Evolutionary conservation across 2,888 invertebrate genomes (phyloP).

Genomic region (Drepana falcataria): DNA sequence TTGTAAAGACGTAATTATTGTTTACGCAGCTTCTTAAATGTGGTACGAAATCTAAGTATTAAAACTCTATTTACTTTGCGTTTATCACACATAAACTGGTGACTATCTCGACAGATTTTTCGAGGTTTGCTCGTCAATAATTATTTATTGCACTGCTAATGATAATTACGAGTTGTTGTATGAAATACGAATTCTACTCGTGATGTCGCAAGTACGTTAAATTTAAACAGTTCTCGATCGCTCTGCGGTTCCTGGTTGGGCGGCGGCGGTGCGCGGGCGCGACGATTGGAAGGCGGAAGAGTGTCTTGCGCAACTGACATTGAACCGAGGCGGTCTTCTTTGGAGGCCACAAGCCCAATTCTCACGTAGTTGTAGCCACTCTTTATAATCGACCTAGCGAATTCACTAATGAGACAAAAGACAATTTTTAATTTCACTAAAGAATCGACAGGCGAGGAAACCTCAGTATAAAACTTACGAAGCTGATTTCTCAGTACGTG

Average conservation of each 20-base stretch:
- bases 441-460: slow-evolving; percentile 44
- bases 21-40: neutral
- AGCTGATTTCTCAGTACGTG: slow-evolving; percentile 46
- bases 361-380: slow-evolving; percentile 25
- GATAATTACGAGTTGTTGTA: neutral
- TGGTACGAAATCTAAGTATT: too few species aligned
- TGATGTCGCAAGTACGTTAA: slow-evolving; percentile 37
- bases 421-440: slow-evolving; percentile 1
- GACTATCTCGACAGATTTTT: too few species aligned
- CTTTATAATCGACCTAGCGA: too few species aligned
- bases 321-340: slow-evolving; percentile 62
- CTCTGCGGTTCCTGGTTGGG: slow-evolving; percentile 55
- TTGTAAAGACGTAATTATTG: neutral
- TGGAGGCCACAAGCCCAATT: slow-evolving; percentile 68
- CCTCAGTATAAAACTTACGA: slow-evolving; percentile 24
- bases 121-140: too few species aligned
- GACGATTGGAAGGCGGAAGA: slow-evolving; percentile 64
- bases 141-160: too few species aligned
- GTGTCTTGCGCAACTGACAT: slow-evolving; percentile 76
- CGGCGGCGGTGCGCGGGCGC: slow-evolving; percentile 18
- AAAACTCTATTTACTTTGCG: too few species aligned
- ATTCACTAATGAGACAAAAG: too few species aligned
- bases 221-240: slow-evolving; percentile 42
- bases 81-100: too few species aligned
- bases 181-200: slow-evolving; percentile 11